Evolutionary conservation across 2,797 vertebrate species (phyloP), one percentile per base, ranked within the genome.

Genomic region (Aplochiton taeniatus): DNA sequence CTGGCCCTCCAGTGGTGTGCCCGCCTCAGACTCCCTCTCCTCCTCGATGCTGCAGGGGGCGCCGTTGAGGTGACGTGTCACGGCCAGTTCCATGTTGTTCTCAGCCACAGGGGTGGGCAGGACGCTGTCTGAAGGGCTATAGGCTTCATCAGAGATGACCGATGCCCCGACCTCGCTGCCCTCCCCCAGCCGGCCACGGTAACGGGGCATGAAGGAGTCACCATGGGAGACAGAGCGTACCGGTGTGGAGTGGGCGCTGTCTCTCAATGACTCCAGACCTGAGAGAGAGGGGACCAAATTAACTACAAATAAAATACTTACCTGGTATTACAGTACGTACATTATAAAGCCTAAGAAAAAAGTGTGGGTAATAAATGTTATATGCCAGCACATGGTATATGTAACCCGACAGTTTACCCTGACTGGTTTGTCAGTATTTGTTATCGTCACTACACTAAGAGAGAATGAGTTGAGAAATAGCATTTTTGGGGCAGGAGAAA

Each of bases 171-270:
- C 91, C 11, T 94, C 89, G 46, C 94, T 86, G 4, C 88, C 86
- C 81, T 95, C 94, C 20, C 93, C 90, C 4, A 89, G 73, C 42
- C 92, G 72, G 65, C 91, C 57, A 8, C 93, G 90, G 4, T 89
- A 85, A 0, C 84, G 91, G 1, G 88, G 79, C 66, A 88, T 69
- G 70, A 98, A 95, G 72, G 91, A 88, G 18, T 95, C 94, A 0
- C 94, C 82, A 0, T 95, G 93, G 60, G 95, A 95, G 47, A 95
- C 83, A 0, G 95, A 96, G 47, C 95, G 93, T 73, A 97, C 94
- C 0, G 96, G 97, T 0, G 96, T 98, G 0, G 97, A 98, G 81
- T 98, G 96, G 65, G 95, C 95, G 0, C 96, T 98, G 91, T 98
- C 97, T 4, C 95, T 90, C 1, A 98, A 91, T 9, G 95, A 98